Evolutionary conservation across 35 echinoderm and acorn worm species (phyloP).

Genomic region (Apostichopus japonicus): DNA sequence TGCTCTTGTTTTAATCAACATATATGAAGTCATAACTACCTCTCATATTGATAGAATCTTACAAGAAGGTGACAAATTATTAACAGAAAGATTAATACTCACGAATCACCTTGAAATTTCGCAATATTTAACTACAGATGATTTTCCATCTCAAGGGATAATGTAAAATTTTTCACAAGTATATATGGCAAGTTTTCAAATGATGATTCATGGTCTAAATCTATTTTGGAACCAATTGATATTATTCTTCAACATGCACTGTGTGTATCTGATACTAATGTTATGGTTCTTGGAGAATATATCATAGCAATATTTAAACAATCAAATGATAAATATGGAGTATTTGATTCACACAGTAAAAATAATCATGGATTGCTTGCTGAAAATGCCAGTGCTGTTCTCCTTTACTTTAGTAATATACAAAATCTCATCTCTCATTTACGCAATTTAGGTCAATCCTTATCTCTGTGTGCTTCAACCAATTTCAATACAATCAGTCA

Average conservation of each 20-base stretch:
- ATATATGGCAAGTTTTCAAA: neutral
- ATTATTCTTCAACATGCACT: neutral
- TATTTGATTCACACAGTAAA: slow-evolving; percentile 21
- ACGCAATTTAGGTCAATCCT: neutral
- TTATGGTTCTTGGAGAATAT: neutral
- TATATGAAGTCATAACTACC: too few relatives aligned
- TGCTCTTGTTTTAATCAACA: too few relatives aligned
- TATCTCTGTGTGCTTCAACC: neutral
- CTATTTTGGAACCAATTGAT: neutral
- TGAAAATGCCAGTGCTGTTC: neutral
- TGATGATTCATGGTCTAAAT: neutral
- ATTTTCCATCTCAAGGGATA: neutral
- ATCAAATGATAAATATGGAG: neutral
- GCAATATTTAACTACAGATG: neutral
- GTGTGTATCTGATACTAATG: neutral
- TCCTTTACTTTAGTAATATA: neutral
- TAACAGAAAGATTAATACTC: neutral
- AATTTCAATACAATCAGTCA: neutral
- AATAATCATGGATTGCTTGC: neutral
- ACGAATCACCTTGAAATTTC: neutral
- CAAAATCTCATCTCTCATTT: neutral
- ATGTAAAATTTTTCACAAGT: neutral
- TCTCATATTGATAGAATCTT: neutral
- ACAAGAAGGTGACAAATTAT: neutral
- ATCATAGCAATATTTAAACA: neutral